These are phyloP conservation scores for Eulimnadia texana DNA, from an alignment of 1,140 invertebrate species.

Conservation along the genomic window DNA sequence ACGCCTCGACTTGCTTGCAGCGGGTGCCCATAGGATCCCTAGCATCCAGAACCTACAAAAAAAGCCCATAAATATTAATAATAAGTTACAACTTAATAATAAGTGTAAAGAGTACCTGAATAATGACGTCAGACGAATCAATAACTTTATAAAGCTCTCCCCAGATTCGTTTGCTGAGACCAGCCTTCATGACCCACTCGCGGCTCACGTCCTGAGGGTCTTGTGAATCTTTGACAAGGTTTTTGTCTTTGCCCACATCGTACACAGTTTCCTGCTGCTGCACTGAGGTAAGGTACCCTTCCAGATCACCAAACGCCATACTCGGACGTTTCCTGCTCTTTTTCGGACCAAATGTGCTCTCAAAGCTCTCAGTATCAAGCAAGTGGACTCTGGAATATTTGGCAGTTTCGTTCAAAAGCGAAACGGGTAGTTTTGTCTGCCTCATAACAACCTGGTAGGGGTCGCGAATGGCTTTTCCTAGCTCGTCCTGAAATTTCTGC, in stretches of 20 bases:
- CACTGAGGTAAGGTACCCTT: constrained; percentile 51
- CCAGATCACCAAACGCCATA: constrained; percentile 49
- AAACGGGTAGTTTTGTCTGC: constrained; percentile 85
- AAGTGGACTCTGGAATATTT: constrained; percentile 85
- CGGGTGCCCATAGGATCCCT: constrained; percentile 90
- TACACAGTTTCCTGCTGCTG: constrained; percentile 59
- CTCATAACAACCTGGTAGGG: constrained; percentile 97
- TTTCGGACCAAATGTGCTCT: constrained; percentile 88
- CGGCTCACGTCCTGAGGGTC: constrained; percentile 48
- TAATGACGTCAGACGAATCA: constrained; percentile 93
- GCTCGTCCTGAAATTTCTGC: constrained; percentile 93
- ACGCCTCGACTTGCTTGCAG: constrained; percentile 83
- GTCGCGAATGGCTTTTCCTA: constrained; percentile 84
- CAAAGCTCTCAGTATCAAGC: constrained; percentile 87
- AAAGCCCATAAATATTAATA: background rate
- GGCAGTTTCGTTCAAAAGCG: constrained; percentile 82
- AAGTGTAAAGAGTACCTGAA: constrained; percentile 45
- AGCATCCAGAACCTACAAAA: constrained; percentile 59
- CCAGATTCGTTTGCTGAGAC: constrained; percentile 96
- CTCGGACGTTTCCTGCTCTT: constrained; percentile 81
- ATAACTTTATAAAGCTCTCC: constrained; percentile 99
- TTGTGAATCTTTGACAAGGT: constrained; percentile 55
- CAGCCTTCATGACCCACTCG: constrained; percentile 62
- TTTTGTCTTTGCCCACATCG: constrained; percentile 60
- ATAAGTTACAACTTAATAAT: constrained; percentile 2